phyloP scores from a whole-genome alignment of 2,888 invertebrate species.

The Thera obeliscata region DNA sequence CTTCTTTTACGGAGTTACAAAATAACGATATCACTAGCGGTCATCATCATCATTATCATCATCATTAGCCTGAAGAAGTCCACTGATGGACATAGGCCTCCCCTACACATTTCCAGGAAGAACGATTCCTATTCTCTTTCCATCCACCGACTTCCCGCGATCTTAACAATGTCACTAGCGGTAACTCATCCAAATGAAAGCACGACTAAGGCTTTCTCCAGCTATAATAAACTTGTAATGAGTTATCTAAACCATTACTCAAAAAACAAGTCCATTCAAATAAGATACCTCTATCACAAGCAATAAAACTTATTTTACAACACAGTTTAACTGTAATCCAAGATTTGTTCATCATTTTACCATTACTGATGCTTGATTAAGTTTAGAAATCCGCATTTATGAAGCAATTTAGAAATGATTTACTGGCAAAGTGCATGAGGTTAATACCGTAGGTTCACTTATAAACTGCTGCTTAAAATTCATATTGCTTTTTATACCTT shows the following conservation, averaged over 20 bases:
- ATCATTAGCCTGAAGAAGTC: too few relatives aligned
- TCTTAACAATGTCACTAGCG: too few relatives aligned
- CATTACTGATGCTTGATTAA: slow-evolving; percentile 20
- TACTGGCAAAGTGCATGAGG: slow-evolving; percentile 5
- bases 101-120: too few relatives aligned
- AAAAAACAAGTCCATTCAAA: slow-evolving; percentile 15
- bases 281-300: slow-evolving; percentile 21
- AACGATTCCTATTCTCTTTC: too few relatives aligned
- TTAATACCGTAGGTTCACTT: slow-evolving; percentile 2
- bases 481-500: background rate
- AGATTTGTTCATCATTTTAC: slow-evolving; percentile 23
- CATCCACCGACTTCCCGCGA: too few relatives aligned
- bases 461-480: background rate
- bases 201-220: background rate
- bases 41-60: too few relatives aligned
- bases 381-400: slow-evolving; percentile 29
- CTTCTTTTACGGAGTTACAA: too few relatives aligned
- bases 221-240: background rate
- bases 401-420: slow-evolving; percentile 22
- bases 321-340: slow-evolving; percentile 25
- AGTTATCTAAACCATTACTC: slow-evolving; percentile 10
- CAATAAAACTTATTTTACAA: slow-evolving; percentile 27
- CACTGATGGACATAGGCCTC: too few relatives aligned
- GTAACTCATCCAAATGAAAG: background rate
- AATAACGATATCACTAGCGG: too few relatives aligned